These are phyloP conservation scores for Allolobophora icterica DNA, from an alignment of 2,888 invertebrate species.

Conservation along the genomic window DNA sequence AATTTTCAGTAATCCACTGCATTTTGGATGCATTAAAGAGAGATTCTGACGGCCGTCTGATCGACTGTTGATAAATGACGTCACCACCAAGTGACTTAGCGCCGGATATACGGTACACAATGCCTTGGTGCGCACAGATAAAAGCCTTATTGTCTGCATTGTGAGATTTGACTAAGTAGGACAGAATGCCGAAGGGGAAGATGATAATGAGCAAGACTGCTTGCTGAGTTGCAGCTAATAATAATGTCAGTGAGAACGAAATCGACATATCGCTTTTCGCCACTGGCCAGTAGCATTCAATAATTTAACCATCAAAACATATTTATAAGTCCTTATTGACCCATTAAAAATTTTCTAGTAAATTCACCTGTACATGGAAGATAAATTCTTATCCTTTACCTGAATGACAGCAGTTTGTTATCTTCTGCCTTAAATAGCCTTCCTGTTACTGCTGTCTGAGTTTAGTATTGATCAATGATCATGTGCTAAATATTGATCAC, in stretches of 20 bases:
- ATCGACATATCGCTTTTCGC: background rate
- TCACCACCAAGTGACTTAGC: background rate
- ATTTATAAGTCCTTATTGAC: background rate
- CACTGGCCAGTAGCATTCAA: background rate
- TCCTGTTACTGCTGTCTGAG: background rate
- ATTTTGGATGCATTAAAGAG: background rate
- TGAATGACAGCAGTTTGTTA: background rate
- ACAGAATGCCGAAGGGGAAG: background rate
- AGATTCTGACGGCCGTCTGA: background rate
- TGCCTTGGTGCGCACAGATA: background rate
- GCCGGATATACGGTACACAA: background rate
- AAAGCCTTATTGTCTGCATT: background rate
- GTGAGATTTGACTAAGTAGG: background rate
- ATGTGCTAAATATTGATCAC: background rate
- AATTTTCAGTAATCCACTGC: background rate
- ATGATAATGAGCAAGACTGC: background rate
- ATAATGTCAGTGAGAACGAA: background rate
- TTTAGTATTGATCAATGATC: background rate
- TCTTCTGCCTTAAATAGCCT: background rate
- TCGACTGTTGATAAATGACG: constrained; percentile 9
- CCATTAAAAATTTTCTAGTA: background rate
- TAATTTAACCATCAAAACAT: background rate
- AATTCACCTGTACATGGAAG: background rate
- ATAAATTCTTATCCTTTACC: background rate
- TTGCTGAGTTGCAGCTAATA: background rate